Evolutionary conservation across 1,140 invertebrate species (phyloP).

Genomic region (Hyles vespertilio): DNA sequence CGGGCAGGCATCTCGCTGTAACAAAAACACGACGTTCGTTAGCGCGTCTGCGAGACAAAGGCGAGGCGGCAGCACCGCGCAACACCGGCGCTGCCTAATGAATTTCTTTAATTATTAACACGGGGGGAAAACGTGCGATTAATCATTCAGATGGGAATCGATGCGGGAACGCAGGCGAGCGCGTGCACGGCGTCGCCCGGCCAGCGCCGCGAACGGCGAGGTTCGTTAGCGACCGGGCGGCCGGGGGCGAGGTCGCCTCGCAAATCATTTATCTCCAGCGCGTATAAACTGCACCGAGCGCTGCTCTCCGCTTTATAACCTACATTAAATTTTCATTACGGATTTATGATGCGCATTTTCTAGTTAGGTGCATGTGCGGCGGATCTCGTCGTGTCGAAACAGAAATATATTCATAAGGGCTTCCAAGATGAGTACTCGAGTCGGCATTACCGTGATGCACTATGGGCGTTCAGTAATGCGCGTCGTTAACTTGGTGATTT

Average conservation of each 20-base stretch:
- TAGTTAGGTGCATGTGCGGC: conserved; percentile 25
- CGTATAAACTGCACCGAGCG: conserved; percentile 24
- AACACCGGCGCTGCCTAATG: conserved; percentile 32
- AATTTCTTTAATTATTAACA: conserved; percentile 28
- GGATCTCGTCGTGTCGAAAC: conserved; percentile 16
- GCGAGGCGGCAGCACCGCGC: not conserved
- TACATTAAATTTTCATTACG: conserved; percentile 38
- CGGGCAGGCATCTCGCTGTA: conserved; percentile 93
- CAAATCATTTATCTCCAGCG: conserved; percentile 50
- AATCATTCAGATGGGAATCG: conserved; percentile 26
- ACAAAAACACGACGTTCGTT: conserved; percentile 78
- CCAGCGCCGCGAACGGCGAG: conserved; percentile 57
- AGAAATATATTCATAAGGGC: conserved; percentile 9
- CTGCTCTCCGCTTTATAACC: conserved; percentile 40
- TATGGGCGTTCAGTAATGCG: conserved; percentile 39
- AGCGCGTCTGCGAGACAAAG: conserved; percentile 58
- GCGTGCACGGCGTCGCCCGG: conserved; percentile 31
- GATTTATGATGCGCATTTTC: conserved; percentile 13
- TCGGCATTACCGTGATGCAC: conserved; percentile 36
- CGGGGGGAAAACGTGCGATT: conserved; percentile 23
- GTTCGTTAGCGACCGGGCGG: conserved; percentile 52
- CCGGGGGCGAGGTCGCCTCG: conserved; percentile 58
- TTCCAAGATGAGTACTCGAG: conserved; percentile 25
- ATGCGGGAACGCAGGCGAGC: conserved; percentile 31
- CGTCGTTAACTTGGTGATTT: conserved; percentile 64